Base-by-base conservation (phyloP, 2,113 vertebrate species). In the Neodon shergylaensis region DNA sequence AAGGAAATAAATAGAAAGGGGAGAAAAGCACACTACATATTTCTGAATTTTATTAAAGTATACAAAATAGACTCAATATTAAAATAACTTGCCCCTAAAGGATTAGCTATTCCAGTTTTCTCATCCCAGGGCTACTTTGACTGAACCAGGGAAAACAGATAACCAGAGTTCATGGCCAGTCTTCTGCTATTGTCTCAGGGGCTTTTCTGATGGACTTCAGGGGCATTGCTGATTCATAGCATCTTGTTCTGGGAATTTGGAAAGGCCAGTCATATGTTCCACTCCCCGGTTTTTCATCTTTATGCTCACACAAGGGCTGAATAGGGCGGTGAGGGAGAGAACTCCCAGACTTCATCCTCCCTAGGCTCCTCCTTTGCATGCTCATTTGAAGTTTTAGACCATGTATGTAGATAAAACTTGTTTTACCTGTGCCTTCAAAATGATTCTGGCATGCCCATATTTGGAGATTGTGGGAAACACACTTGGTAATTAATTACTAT, bases 401-500 rank as follows among this genome's bases (percentile, higher is more conserved):
- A 28, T n/a, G 19, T 1, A 33, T 31, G 28, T 4, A 47, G 36
- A 65, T 92, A 36, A 72, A 63, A 63, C 26, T 93, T 81, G 72
- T n/a, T 90, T 78, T 74, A 74, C 31, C 2, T 21, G 49, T 33
- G 61, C 85, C 39, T 44, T 93, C 47, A 39, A 44, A 58, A 26
- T 73, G 66, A 88, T 74, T 68, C 77, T 86, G 14, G 66, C 74
- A 42, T 83, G 70, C 24, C 88, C 66, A 92, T 24, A 70, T 68
- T 77, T 82, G 65, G 76, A 78, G 39, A 16, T 33, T 6, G 33
- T 66, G 44, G 24, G 47, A 94, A 49, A 61, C 47, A 82, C 7
- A 39, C 44, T 92, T 84, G 10, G n/a, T 90, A 93, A 95, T 97
- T 96, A 94, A 94, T 96, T 94, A 85, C 66, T 68, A 52, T 94